Evolutionary conservation across 2,113 vertebrate species (phyloP).

Genomic region (Oryzias woworae): DNA sequence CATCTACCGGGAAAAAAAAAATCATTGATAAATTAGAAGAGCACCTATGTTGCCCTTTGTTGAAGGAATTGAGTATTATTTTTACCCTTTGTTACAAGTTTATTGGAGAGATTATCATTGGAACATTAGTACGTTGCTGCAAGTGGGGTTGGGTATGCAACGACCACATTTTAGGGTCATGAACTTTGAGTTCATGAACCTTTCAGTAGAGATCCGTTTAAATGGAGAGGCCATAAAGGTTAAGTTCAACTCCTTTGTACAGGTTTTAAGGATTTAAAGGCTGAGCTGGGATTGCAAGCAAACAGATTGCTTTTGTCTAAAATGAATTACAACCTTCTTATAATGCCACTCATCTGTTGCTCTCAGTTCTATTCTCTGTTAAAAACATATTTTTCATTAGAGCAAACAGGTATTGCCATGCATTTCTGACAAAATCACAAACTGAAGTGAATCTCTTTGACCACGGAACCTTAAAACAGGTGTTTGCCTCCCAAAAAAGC

Average conservation of each 20-base stretch:
- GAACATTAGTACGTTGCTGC: neutral
- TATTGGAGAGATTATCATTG: slow-evolving; percentile 1
- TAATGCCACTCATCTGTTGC: neutral
- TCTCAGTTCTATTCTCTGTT: neutral
- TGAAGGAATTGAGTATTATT: neutral
- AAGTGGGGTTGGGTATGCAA: neutral
- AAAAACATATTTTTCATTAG: no score
- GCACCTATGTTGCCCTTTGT: no score
- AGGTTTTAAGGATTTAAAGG: slow-evolving; percentile 9
- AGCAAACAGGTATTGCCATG: no score
- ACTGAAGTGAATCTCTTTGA: no score
- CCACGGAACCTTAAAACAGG: no score
- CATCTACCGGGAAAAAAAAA: neutral
- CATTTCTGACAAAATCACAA: no score
- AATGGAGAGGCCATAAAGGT: slow-evolving; percentile 14
- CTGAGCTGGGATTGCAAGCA: neutral
- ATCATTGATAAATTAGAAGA: neutral
- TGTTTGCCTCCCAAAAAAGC: no score
- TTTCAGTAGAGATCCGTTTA: slow-evolving; percentile 18
- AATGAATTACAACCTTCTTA: neutral
- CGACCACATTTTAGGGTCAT: slow-evolving; percentile 1
- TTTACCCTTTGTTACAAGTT: neutral
- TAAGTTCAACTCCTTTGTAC: slow-evolving; percentile 17
- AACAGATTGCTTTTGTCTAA: slow-evolving; percentile 2
- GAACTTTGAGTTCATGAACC: slow-evolving; percentile 19